Base-by-base conservation (phyloP, 2,113 vertebrate species). In the Strix aluco region DNA sequence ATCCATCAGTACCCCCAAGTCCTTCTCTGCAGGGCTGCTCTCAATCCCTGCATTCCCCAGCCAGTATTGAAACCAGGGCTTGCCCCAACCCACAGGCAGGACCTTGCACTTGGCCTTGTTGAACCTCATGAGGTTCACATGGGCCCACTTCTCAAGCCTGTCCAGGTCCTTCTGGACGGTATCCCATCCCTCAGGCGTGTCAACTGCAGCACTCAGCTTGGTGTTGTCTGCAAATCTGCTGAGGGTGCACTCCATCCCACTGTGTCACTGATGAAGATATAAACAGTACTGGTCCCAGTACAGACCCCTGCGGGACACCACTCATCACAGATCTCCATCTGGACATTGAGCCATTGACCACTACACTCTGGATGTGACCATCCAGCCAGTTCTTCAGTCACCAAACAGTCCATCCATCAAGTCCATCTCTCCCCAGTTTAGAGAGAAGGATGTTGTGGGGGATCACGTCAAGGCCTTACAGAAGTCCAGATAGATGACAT, bases 161-260 rank as follows among this genome's bases (percentile, higher is more conserved):
- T 59, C 54, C n/a, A 16, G 34, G 27, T 59, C 8, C 4, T 9
- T 59, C 26, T 81, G 34, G 7, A 38, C 57, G 15, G 7, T 15
- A 47, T n/a, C 19, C 8, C 0, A 2, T 55, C 25, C 26, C 10
- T 57, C 15, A 15, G 34, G 26, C 4, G 1, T 46, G 40, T 19
- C 63, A 32, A 1, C 27, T 1, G 2, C 21, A 21, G 13, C 42
- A 10, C 54, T 30, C 38, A 55, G 58, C 49, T 54, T 73, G 49
- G 21, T 32, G 16, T 62, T 15, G 15, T 30, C 30, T 22, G 12
- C 36, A 71, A 22, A 42, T 12, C 27, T 69, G 13, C 63, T 82
- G 44, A 59, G n/a, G 5, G 44, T 61, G 36, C 38, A 26, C 58
- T 61, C 1, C 1, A 55, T 46, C 49, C 13, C 29, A 13, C 40